Percentiles rank a stretch among this genome's conserved stretches.
These are phyloP conservation scores for Erpetoichthys calabaricus DNA, from an alignment of 2,797 vertebrate genomes.

Conservation along the genomic window DNA sequence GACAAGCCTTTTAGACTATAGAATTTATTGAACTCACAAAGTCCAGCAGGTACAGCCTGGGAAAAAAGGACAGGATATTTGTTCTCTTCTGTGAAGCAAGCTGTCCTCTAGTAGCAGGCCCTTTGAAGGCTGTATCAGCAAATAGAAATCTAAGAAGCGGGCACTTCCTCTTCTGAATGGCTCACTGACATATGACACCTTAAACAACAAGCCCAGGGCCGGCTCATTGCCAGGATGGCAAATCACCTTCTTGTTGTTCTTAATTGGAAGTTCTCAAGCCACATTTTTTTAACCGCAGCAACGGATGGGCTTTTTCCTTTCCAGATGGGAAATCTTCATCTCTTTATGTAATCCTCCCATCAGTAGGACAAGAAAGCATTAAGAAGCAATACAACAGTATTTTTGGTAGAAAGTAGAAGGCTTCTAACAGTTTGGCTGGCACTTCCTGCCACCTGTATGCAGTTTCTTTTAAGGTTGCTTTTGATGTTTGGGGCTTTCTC, in stretches of 20 bases:
- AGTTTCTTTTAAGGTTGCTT: too few species aligned
- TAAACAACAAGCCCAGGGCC: conserved; percentile 32
- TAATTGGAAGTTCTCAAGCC: not conserved
- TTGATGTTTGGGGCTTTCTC: too few species aligned
- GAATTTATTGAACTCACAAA: not conserved
- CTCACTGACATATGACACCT: conserved; percentile 40
- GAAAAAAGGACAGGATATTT: conserved; percentile 15
- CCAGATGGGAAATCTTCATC: too few species aligned
- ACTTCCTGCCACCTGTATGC: too few species aligned
- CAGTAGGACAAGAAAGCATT: too few species aligned
- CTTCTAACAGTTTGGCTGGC: too few species aligned
- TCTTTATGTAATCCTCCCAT: too few species aligned
- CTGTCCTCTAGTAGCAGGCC: conserved; percentile 17
- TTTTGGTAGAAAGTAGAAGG: too few species aligned
- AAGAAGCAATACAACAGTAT: too few species aligned
- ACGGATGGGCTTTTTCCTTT: too few species aligned
- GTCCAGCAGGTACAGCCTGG: conserved; percentile 8
- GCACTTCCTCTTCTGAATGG: conserved; percentile 48
- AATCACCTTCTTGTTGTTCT: conserved; percentile 1
- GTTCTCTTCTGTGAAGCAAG: not conserved
- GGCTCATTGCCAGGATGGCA: conserved; percentile 15
- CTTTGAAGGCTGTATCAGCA: conserved; percentile 21
- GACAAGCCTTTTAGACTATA: too few species aligned
- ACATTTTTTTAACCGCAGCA: too few species aligned
- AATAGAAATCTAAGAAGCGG: conserved; percentile 36